phyloP scores from a whole-genome alignment of 2,888 invertebrate species.

The Nasonovia ribisnigri region DNA sequence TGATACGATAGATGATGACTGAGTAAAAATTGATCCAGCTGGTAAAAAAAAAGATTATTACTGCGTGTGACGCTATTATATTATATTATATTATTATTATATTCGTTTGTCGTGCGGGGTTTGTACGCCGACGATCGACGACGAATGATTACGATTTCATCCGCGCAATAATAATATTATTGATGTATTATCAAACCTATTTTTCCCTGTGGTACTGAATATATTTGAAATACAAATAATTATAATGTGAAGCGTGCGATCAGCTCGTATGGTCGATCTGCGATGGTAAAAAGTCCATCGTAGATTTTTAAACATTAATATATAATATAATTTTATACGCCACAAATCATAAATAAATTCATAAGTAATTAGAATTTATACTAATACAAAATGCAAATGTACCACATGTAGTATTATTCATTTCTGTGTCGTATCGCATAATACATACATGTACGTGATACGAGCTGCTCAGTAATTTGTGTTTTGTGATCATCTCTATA shows the following conservation, averaged over 20 bases:
- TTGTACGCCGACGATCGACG: not conserved
- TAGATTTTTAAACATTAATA: not conserved
- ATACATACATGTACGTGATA: not conserved
- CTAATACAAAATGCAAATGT: not conserved
- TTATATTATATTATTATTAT: not conserved
- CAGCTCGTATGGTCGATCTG: not conserved
- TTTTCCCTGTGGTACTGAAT: not conserved
- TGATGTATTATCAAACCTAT: not conserved
- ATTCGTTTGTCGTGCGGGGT: not conserved
- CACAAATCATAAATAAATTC: not conserved
- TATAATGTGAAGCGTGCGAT: not conserved
- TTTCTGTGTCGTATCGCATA: not conserved
- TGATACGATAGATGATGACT: slow-evolving; percentile 29
- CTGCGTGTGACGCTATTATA: not conserved
- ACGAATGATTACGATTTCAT: not conserved
- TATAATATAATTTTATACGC: not conserved
- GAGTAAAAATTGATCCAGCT: slow-evolving; percentile 53
- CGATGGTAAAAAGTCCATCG: not conserved
- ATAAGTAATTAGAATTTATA: not conserved
- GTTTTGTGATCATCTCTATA: not conserved
- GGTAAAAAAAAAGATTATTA: slow-evolving; percentile 34
- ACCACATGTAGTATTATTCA: not conserved
- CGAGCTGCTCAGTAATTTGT: not conserved
- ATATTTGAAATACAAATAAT: not conserved
- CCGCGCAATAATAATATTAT: not conserved